Base-by-base conservation (phyloP, 2,797 vertebrate genomes). In the Threskiornis aethiopicus region DNA sequence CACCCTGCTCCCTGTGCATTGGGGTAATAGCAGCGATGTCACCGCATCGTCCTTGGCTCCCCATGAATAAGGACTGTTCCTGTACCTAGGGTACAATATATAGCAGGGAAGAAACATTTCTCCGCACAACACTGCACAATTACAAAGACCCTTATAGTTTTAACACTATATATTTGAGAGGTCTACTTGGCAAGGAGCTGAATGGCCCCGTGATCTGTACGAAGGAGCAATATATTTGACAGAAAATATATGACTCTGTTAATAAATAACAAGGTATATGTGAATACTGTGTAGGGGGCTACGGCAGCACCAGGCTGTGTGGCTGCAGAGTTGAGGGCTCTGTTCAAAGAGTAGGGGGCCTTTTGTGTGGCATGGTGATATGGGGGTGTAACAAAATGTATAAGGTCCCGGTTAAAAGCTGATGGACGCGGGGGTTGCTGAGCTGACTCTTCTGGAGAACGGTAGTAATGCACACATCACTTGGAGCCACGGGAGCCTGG, bases 1-100 rank as follows among this genome's bases (percentile, higher is more conserved):
- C 24, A n/a, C 11, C 25, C 54, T 79, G 58, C 58, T 84, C 66
- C 35, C 28, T 55, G 8, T 49, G 42, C 24, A 4, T 5, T 52
- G 52, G 61, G 25, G 13, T 70, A 39, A 37, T 1, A 35, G 39
- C 84, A 84, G 62, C 66, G 61, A 5, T 17, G 29, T 51, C 42
- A 46, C 54, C 2, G 2, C 1, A 0, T 51, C 5, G 15, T 69
- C 49, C 51, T 90, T 0, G 1, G n/a, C 35, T 87, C 31, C 39
- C 28, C 2, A 1, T 25, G 51, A 65, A 17, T 25, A 47, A 57
- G 28, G 47, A 22, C 65, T 26, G 14, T 57, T 58, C 20, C 35
- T 57, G 12, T 76, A 73, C 33, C 39, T 49, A 20, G 22, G 16
- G 29, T 83, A 46, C 31, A 61, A 9, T 16, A 2, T 20, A 33